phyloP scores from a whole-genome alignment of 2,797 vertebrate species.

The Pseudochaenichthys georgianus region DNA sequence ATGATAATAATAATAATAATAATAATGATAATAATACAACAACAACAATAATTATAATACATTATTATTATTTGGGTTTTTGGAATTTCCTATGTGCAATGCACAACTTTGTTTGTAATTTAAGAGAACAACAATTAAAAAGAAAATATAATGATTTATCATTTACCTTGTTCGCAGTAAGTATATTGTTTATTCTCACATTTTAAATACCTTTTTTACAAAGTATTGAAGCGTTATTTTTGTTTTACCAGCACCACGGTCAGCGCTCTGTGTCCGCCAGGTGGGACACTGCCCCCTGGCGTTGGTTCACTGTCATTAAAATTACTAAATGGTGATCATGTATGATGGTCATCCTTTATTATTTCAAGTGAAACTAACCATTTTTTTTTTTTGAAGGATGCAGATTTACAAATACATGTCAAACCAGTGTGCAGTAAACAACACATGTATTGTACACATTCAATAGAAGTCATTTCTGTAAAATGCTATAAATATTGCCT shows the following conservation, averaged over 20 bases:
- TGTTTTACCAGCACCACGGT: slow-evolving; percentile 24
- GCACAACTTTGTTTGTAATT: too few species aligned
- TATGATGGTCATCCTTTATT: background rate
- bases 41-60: background rate
- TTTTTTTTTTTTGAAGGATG: background rate
- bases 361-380: background rate
- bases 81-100: background rate
- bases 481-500: too few species aligned
- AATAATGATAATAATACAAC: background rate
- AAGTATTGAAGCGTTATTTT: background rate
- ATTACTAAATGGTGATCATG: background rate
- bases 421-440: too few species aligned
- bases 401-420: too few species aligned
- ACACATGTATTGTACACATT: too few species aligned
- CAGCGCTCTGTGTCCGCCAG: slow-evolving; percentile 14
- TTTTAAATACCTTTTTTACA: background rate
- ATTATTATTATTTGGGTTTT: too few species aligned
- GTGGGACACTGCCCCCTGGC: slow-evolving; percentile 71
- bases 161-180: background rate
- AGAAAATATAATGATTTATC: background rate
- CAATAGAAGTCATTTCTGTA: too few species aligned
- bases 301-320: slow-evolving; percentile 20
- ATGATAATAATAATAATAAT: background rate
- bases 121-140: background rate
- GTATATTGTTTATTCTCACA: background rate